phyloP scores from a whole-genome alignment of 2,113 vertebrate species.

The Sapayoa aenigma region DNA sequence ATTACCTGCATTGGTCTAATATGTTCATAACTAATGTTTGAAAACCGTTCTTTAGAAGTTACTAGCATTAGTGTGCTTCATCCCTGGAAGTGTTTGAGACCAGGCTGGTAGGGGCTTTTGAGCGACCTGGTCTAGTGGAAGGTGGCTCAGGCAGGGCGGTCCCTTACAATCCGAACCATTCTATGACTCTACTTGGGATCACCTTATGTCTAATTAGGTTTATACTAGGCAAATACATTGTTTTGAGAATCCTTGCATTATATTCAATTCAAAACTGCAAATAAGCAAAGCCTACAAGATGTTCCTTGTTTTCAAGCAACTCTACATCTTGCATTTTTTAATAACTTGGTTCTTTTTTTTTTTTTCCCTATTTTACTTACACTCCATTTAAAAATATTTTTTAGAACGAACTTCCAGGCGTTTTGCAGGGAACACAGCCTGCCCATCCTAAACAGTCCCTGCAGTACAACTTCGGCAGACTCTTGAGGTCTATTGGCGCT shows the following conservation, averaged over 20 bases:
- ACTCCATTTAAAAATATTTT: not conserved
- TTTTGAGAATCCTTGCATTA: not conserved
- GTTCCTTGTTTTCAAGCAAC: not conserved
- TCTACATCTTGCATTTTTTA: not conserved
- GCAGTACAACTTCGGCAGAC: not conserved
- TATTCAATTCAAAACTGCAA: not conserved
- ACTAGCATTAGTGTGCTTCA: not conserved
- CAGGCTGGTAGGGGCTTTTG: not conserved
- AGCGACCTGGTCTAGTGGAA: not conserved
- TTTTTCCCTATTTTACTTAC: not conserved
- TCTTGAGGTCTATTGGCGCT: not conserved
- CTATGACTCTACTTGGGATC: not conserved
- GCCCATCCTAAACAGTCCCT: not conserved
- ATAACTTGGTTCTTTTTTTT: fast-evolving
- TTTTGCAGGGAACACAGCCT: not conserved
- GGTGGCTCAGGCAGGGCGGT: not conserved
- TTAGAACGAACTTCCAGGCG: not conserved
- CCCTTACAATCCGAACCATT: not conserved
- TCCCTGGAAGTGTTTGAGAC: not conserved
- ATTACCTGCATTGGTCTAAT: not conserved
- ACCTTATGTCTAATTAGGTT: not conserved
- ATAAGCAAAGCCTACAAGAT: not conserved
- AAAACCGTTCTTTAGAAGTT: not conserved
- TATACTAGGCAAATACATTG: not conserved
- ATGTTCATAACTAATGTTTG: not conserved